Base-by-base conservation (phyloP, 2,888 invertebrate genomes). In the Amphipoea lucens region DNA sequence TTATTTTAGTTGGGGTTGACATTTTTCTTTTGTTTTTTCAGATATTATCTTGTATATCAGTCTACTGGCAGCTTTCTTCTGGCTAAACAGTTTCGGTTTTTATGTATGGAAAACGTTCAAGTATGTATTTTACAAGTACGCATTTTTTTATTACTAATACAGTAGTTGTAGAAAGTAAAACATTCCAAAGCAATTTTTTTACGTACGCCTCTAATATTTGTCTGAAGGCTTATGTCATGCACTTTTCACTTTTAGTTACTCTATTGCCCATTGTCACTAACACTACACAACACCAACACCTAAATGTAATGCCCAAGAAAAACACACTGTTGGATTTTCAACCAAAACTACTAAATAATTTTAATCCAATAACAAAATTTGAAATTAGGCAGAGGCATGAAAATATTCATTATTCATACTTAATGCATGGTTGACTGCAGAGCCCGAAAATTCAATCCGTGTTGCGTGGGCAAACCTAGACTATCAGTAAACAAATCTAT, bases 91-190 rank as follows among this genome's bases (percentile, higher is more conserved):
- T 92, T 97, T 98, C 84, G 98, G 98, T 73, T 99, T 98, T 93
- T 98, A 98, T 93, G 98, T 98, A 84, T 99, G 98, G 98, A 98
- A 98, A 93, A 98, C 98, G 1, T 98, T 99, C 92, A 98, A 97
- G 98, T 98, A 95, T 96, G 97, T 94, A 89, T 74, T 91, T 84
- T 78, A 79, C 71, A 79, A 74, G 78, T 78, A 82, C 73, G 73
- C 42, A 70, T 66, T 68, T 74, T 74, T 82, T 71, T 74, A 62
- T 77, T 66, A 80, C 75, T 76, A 74, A 62, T 68, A 57, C 20
- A 42, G 74, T 68, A 74, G 51, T 67, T 60, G 48, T 62, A 79
- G 42, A 66, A 79, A 42, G 5, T 12, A 17, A 45, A 48, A 20
- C 29, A 14, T 57, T 40, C 7, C 9, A 36, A 4, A 66, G 14